A percentile compares a stretch with the other conserved stretches of the same genome.
phyloP scores from a whole-genome alignment of 2,888 invertebrate species.

The Leucophenga montana region DNA sequence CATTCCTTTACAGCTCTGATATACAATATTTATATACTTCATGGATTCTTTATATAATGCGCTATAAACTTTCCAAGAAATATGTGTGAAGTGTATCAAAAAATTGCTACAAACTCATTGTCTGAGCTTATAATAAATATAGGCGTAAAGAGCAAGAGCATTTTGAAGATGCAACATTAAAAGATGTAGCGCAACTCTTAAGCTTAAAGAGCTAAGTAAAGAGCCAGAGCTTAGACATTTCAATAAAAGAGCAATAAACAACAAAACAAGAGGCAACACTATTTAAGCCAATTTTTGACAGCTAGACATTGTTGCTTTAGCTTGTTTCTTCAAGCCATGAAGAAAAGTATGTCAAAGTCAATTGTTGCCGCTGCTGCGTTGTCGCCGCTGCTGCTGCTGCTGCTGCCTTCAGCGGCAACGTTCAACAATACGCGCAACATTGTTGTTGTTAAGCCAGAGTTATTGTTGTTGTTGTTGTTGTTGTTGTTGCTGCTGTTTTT shows the following conservation, averaged over 20 bases:
- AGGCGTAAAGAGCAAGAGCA: too few relatives aligned
- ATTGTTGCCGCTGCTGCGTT: slow-evolving; percentile 43
- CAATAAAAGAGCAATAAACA: too few relatives aligned
- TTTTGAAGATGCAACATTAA: neutral
- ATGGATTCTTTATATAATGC: too few relatives aligned
- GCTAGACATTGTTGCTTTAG: neutral
- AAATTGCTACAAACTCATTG: too few relatives aligned
- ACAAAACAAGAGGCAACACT: neutral
- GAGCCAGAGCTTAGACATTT: neutral
- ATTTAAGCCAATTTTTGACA: slow-evolving; percentile 2
- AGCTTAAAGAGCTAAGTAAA: neutral
- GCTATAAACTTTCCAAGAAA: too few relatives aligned
- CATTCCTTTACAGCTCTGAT: too few relatives aligned
- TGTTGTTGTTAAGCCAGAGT: slow-evolving; percentile 29
- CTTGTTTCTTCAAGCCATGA: slow-evolving; percentile 43
- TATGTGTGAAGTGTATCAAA: too few relatives aligned
- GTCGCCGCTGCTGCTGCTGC: slow-evolving; percentile 8
- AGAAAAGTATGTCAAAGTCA: slow-evolving; percentile 71
- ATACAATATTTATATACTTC: too few relatives aligned
- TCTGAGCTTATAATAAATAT: too few relatives aligned
- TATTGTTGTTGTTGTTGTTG: slow-evolving; percentile 37
- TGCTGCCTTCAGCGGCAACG: neutral
- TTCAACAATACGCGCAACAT: neutral
- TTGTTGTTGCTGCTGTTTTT: slow-evolving; percentile 18
- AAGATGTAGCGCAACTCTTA: neutral